These are phyloP conservation scores for Ranitomeya variabilis DNA, from an alignment of 2,113 vertebrate species.

Conservation along the genomic window DNA sequence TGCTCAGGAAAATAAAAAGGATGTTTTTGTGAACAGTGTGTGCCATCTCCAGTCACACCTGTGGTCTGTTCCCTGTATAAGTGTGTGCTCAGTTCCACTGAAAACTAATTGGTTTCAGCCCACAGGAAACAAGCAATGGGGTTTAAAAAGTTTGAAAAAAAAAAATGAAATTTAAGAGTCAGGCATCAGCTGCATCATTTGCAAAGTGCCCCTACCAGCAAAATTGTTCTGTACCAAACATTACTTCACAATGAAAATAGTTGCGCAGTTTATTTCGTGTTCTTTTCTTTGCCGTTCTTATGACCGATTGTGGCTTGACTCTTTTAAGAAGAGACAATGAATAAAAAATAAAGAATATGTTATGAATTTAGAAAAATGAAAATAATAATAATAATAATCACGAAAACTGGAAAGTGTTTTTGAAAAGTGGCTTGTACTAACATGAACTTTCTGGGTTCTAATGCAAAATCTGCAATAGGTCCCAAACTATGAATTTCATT, in stretches of 20 bases:
- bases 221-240: conserved; percentile 8
- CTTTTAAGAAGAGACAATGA: background rate
- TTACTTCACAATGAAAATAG: background rate
- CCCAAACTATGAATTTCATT: too few species aligned
- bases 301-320: background rate
- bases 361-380: background rate
- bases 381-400: background rate
- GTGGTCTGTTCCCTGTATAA: background rate
- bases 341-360: background rate
- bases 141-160: conserved; percentile 18
- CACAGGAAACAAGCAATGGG: conserved; percentile 24
- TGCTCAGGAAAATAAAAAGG: background rate
- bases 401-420: background rate
- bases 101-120: conserved; percentile 45
- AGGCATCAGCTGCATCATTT: conserved; percentile 23
- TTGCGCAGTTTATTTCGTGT: background rate
- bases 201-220: conserved; percentile 28
- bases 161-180: conserved; percentile 19
- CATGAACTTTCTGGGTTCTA: too few species aligned
- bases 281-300: background rate
- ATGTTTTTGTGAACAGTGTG: background rate
- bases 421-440: too few species aligned
- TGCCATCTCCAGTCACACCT: background rate
- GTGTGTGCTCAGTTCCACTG: background rate
- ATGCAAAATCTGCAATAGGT: too few species aligned